phyloP scores from a whole-genome alignment of 2,797 vertebrate species.

The Cryptoprocta ferox region DNA sequence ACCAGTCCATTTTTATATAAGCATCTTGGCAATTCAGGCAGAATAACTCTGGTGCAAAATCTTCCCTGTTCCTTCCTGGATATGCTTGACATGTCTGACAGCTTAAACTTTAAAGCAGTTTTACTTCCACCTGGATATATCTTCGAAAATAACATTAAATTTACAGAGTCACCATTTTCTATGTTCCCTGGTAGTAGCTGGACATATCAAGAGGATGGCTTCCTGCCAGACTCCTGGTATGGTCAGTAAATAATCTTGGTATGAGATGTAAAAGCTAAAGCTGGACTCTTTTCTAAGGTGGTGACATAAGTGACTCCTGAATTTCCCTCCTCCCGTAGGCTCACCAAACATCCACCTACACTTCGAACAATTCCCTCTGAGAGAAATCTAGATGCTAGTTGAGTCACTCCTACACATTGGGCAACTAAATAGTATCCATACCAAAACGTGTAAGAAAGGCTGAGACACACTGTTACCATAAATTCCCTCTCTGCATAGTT shows the following conservation, averaged over 20 bases:
- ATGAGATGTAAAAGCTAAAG: background rate
- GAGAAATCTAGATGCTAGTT: background rate
- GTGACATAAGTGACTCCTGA: background rate
- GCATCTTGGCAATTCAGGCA: background rate
- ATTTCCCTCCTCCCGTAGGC: background rate
- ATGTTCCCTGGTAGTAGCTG: background rate
- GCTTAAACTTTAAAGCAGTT: conserved; percentile 11
- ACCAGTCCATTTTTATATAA: background rate
- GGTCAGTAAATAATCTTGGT: background rate
- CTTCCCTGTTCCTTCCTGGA: background rate
- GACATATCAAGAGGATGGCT: background rate
- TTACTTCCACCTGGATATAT: background rate
- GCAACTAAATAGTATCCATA: background rate
- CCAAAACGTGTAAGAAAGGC: background rate
- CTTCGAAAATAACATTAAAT: background rate
- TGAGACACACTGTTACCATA: background rate
- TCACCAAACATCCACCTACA: background rate
- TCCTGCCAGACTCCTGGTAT: background rate
- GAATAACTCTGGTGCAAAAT: background rate
- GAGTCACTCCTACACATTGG: background rate
- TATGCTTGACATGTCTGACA: background rate
- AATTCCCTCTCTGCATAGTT: background rate
- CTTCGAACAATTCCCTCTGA: background rate
- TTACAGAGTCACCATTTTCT: background rate
- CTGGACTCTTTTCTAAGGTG: background rate